phyloP scores from a whole-genome alignment of 2,113 vertebrate genomes.

The Redunca redunca region DNA sequence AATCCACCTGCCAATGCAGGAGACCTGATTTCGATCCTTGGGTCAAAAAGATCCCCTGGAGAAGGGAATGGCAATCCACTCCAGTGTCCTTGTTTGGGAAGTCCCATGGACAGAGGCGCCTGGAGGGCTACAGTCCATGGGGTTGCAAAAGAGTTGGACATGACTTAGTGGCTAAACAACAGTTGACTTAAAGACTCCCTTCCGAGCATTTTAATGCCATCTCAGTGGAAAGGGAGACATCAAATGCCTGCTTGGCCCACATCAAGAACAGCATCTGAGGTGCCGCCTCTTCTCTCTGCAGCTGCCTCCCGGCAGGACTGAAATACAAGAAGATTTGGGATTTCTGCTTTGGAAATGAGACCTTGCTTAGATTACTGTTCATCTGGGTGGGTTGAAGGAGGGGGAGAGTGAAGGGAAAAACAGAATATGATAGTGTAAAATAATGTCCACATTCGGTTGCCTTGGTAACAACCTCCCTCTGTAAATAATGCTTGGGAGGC shows the following conservation, averaged over 20 bases:
- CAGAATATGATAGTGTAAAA: background rate
- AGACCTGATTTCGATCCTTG: background rate
- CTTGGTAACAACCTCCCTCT: conserved; percentile 5
- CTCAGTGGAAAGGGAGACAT: background rate
- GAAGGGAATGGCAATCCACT: background rate
- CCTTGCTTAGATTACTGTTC: background rate
- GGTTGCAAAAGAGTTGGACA: background rate
- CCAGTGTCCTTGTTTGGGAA: background rate
- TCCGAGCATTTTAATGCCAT: background rate
- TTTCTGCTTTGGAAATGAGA: background rate
- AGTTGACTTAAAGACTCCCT: background rate
- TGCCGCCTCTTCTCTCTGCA: background rate
- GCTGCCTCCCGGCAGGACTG: background rate
- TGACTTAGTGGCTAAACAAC: background rate
- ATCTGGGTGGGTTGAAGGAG: accelerated
- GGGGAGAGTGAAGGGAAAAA: no score
- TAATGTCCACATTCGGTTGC: background rate
- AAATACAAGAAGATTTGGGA: background rate
- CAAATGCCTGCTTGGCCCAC: background rate
- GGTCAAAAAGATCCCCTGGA: background rate
- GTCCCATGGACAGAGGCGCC: background rate
- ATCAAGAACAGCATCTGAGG: background rate
- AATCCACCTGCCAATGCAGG: background rate
- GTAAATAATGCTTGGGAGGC: background rate
- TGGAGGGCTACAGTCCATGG: background rate